Evolutionary conservation across 2,888 invertebrate genomes (phyloP), one percentile per base, ranked within the genome.

Genomic region (Trachelus stipa): DNA sequence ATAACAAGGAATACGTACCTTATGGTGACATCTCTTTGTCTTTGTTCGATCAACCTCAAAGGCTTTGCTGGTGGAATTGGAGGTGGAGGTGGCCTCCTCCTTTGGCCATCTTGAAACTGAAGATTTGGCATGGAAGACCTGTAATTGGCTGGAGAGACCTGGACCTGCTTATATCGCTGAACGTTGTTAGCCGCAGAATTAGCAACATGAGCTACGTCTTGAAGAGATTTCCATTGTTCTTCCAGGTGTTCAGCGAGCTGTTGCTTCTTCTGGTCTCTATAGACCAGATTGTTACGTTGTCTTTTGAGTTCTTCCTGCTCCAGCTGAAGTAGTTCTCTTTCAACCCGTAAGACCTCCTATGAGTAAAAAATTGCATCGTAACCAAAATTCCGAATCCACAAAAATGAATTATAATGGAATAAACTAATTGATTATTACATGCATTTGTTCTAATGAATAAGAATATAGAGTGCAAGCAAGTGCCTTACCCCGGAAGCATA

Each of bases 261-360:
- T 37, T 88, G 87, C 74, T 89, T 91, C 76, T 90, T 90, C 79
- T 90, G 90, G 87, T 96, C 96, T 71, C 95, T 93, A 84, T 94
- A 92, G 33, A 95, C 92, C 12, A 96, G 91, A 88, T 95, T 96
- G 85, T 95, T 96, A 15, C 95, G 93, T 87, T 96, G 96, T 4
- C 96, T 93, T 82, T 96, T 94, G 15, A 96, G 88, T 88, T 96
- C 96, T 88, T 96, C 96, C 89, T 95, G 95, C 88, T 97, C 96
- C 73, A 95, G 90, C 89, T 96, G 96, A 6, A 96, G 90, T 2
- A 96, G 92, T 91, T 96, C 96, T 73, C 96, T 94, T 92, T 96
- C 96, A 81, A 96, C 96, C 83, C 96, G 95, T 56, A 96, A 92
- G 34, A 96, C 95, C 90, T 96, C 95, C 94, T 94, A 84, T 69